Percentiles rank a stretch among this genome's conserved stretches.
phyloP scores from a whole-genome alignment of 2,888 invertebrate genomes.

The Eupithecia inturbata region DNA sequence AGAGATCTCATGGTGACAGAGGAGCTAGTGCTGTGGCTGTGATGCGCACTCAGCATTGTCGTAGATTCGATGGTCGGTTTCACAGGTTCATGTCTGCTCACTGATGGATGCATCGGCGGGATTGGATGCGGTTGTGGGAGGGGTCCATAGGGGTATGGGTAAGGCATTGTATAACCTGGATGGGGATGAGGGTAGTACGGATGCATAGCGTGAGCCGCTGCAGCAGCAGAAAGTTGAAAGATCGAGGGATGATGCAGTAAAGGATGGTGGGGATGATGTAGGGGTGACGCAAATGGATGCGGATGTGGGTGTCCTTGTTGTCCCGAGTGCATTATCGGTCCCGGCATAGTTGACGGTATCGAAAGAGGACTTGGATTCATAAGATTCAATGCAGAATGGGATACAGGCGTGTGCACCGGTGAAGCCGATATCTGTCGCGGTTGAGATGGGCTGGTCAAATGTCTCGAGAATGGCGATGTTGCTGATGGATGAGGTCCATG shows the following conservation, averaged over 20 bases:
- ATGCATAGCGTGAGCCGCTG: constrained; percentile 87
- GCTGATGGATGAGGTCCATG: constrained; percentile 74
- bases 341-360: constrained; percentile 86
- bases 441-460: constrained; percentile 79
- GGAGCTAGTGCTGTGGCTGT: constrained; percentile 88
- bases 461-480: constrained; percentile 80
- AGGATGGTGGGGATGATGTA: constrained; percentile 90
- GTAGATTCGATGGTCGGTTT: constrained; percentile 86
- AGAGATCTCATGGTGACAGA: constrained; percentile 88
- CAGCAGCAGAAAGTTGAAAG: constrained; percentile 84
- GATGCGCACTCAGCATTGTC: constrained; percentile 88
- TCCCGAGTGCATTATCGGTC: constrained; percentile 89
- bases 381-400: constrained; percentile 86
- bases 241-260: constrained; percentile 85
- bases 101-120: constrained; percentile 85
- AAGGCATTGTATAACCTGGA: constrained; percentile 88
- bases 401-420: constrained; percentile 78
- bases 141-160: constrained; percentile 89
- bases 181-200: constrained; percentile 89
- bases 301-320: constrained; percentile 89
- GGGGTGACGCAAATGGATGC: constrained; percentile 87
- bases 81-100: constrained; percentile 78
- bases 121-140: constrained; percentile 90
- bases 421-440: constrained; percentile 79
- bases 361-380: constrained; percentile 85